Conservation (phyloP, 23 tunicate genomes). For the Halocynthia aurantium region DNA sequence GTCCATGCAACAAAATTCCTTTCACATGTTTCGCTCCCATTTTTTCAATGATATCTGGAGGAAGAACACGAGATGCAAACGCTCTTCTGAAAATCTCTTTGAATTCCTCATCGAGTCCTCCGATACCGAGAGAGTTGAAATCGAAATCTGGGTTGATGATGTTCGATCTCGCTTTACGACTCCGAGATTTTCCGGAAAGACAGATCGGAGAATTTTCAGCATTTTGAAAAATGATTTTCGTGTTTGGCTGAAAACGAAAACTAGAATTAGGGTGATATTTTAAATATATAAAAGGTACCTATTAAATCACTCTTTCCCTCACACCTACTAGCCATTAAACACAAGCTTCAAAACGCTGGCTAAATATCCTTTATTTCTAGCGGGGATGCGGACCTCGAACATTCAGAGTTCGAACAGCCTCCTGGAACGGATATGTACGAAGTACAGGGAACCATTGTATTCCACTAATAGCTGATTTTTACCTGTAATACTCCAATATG, state of each 20-base stretch:
- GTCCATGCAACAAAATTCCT: constrained; percentile 88
- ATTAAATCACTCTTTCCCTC: too few relatives aligned
- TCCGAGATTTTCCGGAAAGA: constrained; percentile 50
- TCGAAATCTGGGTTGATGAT: constrained; percentile 96
- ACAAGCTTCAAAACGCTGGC: too few relatives aligned
- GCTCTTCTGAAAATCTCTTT: constrained; percentile 97
- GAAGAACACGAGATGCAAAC: constrained; percentile 91
- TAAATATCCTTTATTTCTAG: too few relatives aligned
- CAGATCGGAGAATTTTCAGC: constrained; percentile 21
- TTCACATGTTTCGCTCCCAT: constrained; percentile 98
- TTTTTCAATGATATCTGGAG: constrained; percentile 75
- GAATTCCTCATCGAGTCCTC: constrained; percentile 97
- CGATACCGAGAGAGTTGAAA: constrained; percentile 87
- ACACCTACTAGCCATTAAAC: too few relatives aligned
- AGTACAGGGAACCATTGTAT: too few relatives aligned
- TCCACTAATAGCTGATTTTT: neutral
- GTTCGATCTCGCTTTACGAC: constrained; percentile 40
- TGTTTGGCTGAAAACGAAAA: neutral
- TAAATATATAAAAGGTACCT: too few relatives aligned
- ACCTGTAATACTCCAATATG: constrained; percentile 6
- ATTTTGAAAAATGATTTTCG: constrained; percentile 10
- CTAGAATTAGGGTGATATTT: neutral
- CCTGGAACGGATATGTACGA: too few relatives aligned
- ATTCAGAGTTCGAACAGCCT: neutral
- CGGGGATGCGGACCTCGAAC: neutral